Evolutionary conservation across 2,888 invertebrate species (phyloP), one percentile per base, ranked within the genome.

Genomic region (Leucophora obtusa): DNA sequence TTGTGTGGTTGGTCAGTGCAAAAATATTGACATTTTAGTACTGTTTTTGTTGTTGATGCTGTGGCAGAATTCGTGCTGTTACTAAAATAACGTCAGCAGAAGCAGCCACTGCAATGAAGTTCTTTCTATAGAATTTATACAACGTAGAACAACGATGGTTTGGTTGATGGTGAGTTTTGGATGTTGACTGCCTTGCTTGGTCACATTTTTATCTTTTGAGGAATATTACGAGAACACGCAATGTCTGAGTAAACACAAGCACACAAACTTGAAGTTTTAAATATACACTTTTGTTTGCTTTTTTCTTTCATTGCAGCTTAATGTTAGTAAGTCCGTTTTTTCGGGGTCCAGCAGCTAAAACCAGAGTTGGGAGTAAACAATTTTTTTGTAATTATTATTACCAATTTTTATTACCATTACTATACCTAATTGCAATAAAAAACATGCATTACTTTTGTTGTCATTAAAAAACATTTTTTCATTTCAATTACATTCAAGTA

Each of bases 151-250:
- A 76, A 83, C 82, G 70, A 28, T 53, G 69, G 54, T 77, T 53
- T 33, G 71, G 65, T 75, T 72, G 75, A 71, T 82, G 74, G 72
- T 81, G 73, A 70, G 33, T 76, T 70, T 76, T 70, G 75, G 72
- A 81, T 79, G 77, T 75, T 80, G 80, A 77, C 82, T 82, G 84
- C 83, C 84, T 83, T 85, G 85, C 85, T 85, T 86, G 87, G 88
- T 87, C 87, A 86, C 89, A 89, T 88, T 89, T 89, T 89, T 89
- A 89, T 88, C 87, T 87, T 86, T 88, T 89, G 87, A 89, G 85
- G 88, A 89, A 89, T 89, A 89, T 88, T 89, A 89, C 87, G 87
- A 88, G 88, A 89, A 87, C 90, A 90, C 89, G 90, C 89, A 89
- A 89, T 85, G 89, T 86, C 87, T 87, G 85, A 82, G 76, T 82